A percentile compares a stretch with the other conserved stretches of the same genome.
Conservation (phyloP, 1,140 invertebrate species). For the Drosophila erecta region DNA sequence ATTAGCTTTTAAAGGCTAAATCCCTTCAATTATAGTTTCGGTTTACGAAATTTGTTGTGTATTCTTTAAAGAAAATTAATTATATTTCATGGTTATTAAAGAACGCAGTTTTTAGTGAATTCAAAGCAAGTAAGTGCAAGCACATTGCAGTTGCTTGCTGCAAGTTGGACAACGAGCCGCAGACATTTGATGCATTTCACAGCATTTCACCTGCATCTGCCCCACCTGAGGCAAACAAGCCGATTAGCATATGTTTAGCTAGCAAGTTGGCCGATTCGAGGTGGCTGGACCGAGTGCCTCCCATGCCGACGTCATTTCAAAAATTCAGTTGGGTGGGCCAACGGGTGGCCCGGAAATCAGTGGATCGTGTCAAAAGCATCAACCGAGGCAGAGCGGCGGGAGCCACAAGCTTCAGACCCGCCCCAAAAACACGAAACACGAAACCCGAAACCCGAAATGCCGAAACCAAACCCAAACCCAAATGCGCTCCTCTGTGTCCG, state of each 20-base stretch:
- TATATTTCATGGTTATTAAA: too few relatives aligned
- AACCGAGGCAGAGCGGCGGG: constrained; percentile 46
- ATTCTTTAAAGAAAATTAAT: too few relatives aligned
- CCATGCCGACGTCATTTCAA: constrained; percentile 3
- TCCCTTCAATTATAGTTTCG: too few relatives aligned
- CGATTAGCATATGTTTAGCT: constrained; percentile 74
- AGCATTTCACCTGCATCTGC: constrained; percentile 3
- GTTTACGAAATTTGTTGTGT: too few relatives aligned
- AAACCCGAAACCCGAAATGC: too few relatives aligned
- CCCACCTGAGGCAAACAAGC: constrained; percentile 55
- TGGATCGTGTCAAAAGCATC: constrained; percentile 79
- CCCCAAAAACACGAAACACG: constrained; percentile 3
- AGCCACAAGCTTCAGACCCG: constrained; percentile 45
- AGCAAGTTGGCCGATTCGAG: constrained; percentile 6
- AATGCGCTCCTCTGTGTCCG: constrained; percentile 41
- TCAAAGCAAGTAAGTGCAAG: too few relatives aligned
- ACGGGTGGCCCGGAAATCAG: constrained; percentile 56
- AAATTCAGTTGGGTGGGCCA: neutral
- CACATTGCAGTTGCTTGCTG: neutral
- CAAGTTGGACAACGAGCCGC: constrained; percentile 12
- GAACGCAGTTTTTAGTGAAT: too few relatives aligned
- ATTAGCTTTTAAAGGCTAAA: too few relatives aligned
- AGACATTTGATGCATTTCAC: constrained; percentile 49
- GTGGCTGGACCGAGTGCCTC: constrained; percentile 13
- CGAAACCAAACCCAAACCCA: constrained; percentile 66